Evolutionary conservation across 2,113 vertebrate genomes (phyloP).

Genomic region (Psittacara wagleri): DNA sequence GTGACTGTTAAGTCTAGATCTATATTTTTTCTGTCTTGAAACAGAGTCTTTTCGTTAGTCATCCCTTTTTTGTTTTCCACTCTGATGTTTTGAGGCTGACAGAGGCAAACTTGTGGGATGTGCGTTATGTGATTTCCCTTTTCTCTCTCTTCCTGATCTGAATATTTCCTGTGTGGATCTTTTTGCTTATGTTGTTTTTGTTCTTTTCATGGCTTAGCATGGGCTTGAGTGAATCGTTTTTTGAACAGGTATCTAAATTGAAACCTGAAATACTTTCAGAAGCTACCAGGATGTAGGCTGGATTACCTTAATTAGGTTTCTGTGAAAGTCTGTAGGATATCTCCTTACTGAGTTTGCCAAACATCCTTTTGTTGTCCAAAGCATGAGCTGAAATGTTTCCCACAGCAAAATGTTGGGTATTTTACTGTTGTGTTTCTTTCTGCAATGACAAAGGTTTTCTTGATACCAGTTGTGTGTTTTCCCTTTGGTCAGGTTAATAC

Average conservation of each 20-base stretch:
- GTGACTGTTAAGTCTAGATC: neutral
- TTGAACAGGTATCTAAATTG: neutral
- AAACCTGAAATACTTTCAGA: neutral
- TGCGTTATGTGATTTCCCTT: neutral
- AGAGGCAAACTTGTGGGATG: neutral
- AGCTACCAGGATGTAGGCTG: neutral
- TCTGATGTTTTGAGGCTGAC: slow-evolving; percentile 1
- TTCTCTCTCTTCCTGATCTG: neutral
- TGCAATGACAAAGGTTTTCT: neutral
- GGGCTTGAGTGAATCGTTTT: neutral
- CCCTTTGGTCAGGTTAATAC: neutral
- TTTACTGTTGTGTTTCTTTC: neutral
- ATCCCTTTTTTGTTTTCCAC: neutral
- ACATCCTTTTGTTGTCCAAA: neutral
- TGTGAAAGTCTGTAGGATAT: neutral
- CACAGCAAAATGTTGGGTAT: rapidly evolving
- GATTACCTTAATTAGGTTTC: neutral
- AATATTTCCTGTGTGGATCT: neutral
- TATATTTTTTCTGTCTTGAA: neutral
- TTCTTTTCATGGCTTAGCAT: neutral
- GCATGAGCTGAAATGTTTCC: neutral
- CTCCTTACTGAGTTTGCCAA: neutral
- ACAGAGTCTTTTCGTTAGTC: neutral
- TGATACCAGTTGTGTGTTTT: neutral
- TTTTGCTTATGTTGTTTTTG: neutral